Evolutionary conservation across 2,888 invertebrate species (phyloP), one percentile per base, ranked within the genome.

Genomic region (Phymatocera aterrima): DNA sequence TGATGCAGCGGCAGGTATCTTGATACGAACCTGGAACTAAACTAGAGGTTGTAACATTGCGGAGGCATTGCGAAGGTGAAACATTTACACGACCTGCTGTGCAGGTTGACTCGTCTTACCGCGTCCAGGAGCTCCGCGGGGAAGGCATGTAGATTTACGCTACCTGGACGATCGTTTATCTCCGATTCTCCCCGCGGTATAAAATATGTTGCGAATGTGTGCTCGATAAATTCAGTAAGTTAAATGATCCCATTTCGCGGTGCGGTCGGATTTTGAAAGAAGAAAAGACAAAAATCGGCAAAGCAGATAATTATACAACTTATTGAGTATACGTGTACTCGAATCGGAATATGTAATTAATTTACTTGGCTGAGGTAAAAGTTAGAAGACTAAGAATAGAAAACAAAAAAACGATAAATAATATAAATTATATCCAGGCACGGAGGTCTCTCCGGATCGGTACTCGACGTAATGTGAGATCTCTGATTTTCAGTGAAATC

Each of bases 71-170:
- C 57, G 28, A 57, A 57, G 57, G 57, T 57, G 57, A 57, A 57
- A 21, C 57, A 57, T 10, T 28, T 57, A 57, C 57, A 57, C 57
- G 57, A 57, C 57, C 57, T 28, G 57, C 57, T 57, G 57, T 57
- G 57, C 57, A 57, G 57, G 57, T 57, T 57, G 57, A 57, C 57
- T 57, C 28, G 57, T 57, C 28, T 57, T 57, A 57, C 57, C n/a
- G n/a, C n/a, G n/a, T n/a, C n/a, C n/a, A 43, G 12, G 43, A 37
- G 1, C 61, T 64, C 37, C 2, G 31, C 61, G 37, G 61, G n/a
- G 18, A 48, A 18, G 12, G 34, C 8, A 72, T 72, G 72, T 18
- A 72, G 51, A 72, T 72, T 72, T 72, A 72, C 72, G 51, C 48
- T 34, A 8, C 5, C 6, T 51, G 72, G 72, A 48, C 72, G 51